Percentiles rank a stretch among this genome's conserved stretches.
Conservation (phyloP, 2,797 vertebrate genomes). For the Lophius americanus region DNA sequence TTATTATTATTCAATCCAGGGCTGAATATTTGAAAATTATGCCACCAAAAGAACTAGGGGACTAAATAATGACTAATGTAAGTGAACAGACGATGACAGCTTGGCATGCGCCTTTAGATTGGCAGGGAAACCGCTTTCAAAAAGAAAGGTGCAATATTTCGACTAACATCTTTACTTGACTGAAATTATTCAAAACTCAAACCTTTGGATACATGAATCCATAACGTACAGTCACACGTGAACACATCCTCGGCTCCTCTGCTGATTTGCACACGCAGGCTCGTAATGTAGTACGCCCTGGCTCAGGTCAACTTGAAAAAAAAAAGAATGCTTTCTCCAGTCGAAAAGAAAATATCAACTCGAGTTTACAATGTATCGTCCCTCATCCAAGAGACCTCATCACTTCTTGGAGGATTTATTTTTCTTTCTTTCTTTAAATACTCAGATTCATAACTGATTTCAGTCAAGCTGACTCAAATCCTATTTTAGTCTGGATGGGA, state of each 20-base stretch:
- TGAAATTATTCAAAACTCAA: conserved; percentile 39
- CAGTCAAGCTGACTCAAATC: conserved; percentile 9
- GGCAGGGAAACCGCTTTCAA: no score
- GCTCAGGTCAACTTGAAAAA: background rate
- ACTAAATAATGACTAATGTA: background rate
- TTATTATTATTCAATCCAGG: background rate
- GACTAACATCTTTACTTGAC: conserved; percentile 36
- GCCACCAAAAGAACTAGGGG: background rate
- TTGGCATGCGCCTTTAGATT: background rate
- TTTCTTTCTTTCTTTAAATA: background rate
- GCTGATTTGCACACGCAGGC: conserved; percentile 1
- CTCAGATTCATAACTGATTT: conserved; percentile 1
- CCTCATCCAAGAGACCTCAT: background rate
- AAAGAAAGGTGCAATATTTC: conserved; percentile 31
- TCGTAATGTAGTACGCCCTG: background rate
- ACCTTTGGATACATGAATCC: conserved; percentile 25
- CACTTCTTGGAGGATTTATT: background rate
- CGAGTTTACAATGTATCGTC: no score
- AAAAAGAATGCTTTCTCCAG: background rate
- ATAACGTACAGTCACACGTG: conserved; percentile 19
- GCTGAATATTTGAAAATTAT: background rate
- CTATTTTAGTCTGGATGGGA: background rate
- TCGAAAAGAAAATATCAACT: background rate
- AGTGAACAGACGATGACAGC: conserved; percentile 2
- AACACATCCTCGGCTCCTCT: conserved; percentile 12